Conservation (phyloP, 2,888 invertebrate genomes). For the Polietes domitor region DNA sequence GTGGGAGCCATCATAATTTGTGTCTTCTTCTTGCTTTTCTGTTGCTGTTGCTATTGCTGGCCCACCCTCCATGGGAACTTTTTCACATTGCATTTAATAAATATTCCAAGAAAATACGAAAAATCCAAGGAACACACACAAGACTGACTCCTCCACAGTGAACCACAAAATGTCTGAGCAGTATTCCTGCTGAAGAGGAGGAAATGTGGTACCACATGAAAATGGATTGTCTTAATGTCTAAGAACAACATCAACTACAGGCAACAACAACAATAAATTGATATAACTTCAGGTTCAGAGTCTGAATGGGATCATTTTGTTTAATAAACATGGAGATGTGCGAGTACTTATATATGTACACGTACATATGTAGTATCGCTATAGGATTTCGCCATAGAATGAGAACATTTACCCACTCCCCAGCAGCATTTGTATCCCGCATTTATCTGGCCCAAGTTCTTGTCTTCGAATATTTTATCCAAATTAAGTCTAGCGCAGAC, state of each 20-base stretch:
- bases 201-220: background rate
- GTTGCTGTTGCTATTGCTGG: background rate
- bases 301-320: no score
- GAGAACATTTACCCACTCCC: background rate
- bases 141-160: background rate
- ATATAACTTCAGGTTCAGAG: no score
- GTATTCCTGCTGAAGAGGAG: background rate
- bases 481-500: no score
- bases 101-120: conserved; percentile 63
- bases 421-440: conserved; percentile 2
- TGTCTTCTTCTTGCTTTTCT: background rate
- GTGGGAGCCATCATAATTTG: conserved; percentile 35
- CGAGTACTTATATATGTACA: no score
- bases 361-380: background rate
- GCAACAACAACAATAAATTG: background rate
- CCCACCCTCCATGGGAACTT: conserved; percentile 65
- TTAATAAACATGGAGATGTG: no score
- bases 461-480: no score
- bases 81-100: conserved; percentile 72
- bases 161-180: background rate
- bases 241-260: background rate
- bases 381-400: background rate
- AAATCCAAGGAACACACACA: background rate
- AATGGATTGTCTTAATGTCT: background rate
- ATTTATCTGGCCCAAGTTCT: background rate